Base-by-base conservation (phyloP, 2,113 vertebrate genomes). In the Mus pahari region DNA sequence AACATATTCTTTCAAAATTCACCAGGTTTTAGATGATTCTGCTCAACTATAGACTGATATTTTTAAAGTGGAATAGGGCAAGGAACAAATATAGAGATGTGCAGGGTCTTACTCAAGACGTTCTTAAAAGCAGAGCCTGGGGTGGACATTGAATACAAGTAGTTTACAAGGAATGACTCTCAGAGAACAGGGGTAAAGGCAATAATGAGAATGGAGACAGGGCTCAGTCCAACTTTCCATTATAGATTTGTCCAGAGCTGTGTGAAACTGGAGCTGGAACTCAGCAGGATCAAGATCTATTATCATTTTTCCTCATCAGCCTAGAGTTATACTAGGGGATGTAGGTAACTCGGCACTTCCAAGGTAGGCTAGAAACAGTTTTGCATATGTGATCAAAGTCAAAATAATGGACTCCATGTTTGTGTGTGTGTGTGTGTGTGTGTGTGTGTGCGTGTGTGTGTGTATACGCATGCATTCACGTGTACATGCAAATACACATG, bases 401-500 rank as follows among this genome's bases (percentile, higher is more conserved):
- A 74, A 82, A 94, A 71, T 19, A 86, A 74, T 1, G 11, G 36
- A 58, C 19, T 81, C 33, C 50, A 79, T 55, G 19, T 10, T 33
- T 48, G 75, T 33, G 20, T 74, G 42, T 36, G 66, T 70, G 66
- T 68, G 31, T 68, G 66, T 36, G 31, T 68, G 31, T 33, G 66
- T 68, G 12, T 33, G 66, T 33, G 31, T 68, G 66, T n/a, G n/a
- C 36, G 70, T 71, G 68, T 71, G 36, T n/a, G 33, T 70, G 33
- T 70, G 68, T 17, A 19, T 20, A 33, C 14, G 12, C 12, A 58
- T 58, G 64, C 28, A 13, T 16, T 16, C 31, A 28, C 9, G 11
- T 22, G 60, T 4, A 14, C 11, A 66, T 16, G 66, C 0, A 4
- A 36, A 6, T 36, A 6, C 13, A 12, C 5, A 16, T 5, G 3